Percentiles rank a stretch among this genome's conserved stretches.
These are phyloP conservation scores for Pygoscelis antarcticus DNA, from an alignment of 2,113 vertebrate species.

Conservation along the genomic window DNA sequence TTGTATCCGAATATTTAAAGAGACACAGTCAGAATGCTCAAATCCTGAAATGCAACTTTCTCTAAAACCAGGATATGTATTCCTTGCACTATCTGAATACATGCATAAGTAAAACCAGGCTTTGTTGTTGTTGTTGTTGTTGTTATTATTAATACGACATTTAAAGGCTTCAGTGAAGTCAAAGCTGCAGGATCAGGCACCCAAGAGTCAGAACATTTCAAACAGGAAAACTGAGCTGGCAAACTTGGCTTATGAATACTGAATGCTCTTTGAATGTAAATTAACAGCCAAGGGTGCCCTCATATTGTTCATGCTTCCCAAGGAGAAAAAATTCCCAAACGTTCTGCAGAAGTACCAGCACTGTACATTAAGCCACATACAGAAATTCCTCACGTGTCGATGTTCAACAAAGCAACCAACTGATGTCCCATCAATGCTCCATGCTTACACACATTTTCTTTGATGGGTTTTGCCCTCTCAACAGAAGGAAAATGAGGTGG, in stretches of 20 bases:
- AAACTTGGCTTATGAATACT: background rate
- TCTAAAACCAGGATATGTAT: background rate
- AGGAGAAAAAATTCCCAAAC: background rate
- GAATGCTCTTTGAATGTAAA: background rate
- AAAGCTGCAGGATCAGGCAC: background rate
- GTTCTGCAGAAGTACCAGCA: background rate
- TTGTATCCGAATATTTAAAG: conserved; percentile 49
- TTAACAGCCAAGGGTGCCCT: background rate
- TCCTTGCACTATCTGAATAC: background rate
- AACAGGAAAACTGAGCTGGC: background rate
- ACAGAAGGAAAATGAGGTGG: background rate
- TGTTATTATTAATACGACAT: background rate
- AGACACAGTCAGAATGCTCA: background rate
- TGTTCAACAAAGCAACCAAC: background rate
- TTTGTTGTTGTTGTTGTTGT: background rate
- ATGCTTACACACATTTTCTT: background rate
- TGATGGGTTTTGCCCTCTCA: background rate
- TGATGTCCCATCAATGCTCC: background rate
- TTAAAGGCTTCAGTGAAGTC: background rate
- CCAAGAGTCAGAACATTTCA: background rate
- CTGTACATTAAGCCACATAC: background rate
- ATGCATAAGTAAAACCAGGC: background rate
- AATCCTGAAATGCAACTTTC: background rate
- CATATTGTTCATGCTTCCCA: background rate
- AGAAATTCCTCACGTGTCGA: background rate